These are phyloP conservation scores for Acanthosoma haemorrhoidale DNA, from an alignment of 2,888 invertebrate species.

Conservation along the genomic window DNA sequence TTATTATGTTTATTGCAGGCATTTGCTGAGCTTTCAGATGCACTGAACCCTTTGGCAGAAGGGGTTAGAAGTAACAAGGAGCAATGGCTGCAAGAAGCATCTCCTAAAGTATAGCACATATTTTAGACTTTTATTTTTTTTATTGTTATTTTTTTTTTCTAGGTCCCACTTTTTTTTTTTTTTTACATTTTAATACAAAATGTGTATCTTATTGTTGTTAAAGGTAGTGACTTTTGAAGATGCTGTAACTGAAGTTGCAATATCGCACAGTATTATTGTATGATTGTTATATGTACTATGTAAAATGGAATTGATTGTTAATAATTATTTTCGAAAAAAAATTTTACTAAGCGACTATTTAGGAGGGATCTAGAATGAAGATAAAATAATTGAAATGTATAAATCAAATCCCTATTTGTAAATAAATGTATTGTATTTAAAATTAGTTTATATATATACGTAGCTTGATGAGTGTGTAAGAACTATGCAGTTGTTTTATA, in stretches of 20 bases:
- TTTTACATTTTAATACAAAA: not conserved
- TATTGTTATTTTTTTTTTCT: not conserved
- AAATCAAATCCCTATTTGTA: constrained; percentile 18
- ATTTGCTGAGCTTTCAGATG: constrained; percentile 73
- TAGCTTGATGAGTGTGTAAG: not conserved
- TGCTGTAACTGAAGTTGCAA: not conserved
- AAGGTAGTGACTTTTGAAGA: not conserved
- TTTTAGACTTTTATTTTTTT: constrained; percentile 7
- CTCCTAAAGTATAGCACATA: constrained; percentile 16
- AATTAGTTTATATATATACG: constrained; percentile 21
- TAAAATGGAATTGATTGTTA: not conserved
- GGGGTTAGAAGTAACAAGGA: constrained; percentile 75
- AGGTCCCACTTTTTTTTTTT: not conserved
- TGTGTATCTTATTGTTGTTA: constrained; percentile 4
- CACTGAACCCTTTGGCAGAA: constrained; percentile 72
- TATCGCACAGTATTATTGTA: constrained; percentile 6
- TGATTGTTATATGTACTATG: not conserved
- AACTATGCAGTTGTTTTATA: constrained; percentile 28
- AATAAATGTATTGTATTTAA: constrained; percentile 16
- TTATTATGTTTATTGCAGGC: constrained; percentile 58
- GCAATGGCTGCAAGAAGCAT: constrained; percentile 64
- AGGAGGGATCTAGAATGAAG: constrained; percentile 4
- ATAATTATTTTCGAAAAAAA: not conserved
- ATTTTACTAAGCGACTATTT: not conserved
- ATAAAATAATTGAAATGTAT: constrained; percentile 8